phyloP scores from a whole-genome alignment of 1,140 invertebrate genomes.

The Asbolus verrucosus region DNA sequence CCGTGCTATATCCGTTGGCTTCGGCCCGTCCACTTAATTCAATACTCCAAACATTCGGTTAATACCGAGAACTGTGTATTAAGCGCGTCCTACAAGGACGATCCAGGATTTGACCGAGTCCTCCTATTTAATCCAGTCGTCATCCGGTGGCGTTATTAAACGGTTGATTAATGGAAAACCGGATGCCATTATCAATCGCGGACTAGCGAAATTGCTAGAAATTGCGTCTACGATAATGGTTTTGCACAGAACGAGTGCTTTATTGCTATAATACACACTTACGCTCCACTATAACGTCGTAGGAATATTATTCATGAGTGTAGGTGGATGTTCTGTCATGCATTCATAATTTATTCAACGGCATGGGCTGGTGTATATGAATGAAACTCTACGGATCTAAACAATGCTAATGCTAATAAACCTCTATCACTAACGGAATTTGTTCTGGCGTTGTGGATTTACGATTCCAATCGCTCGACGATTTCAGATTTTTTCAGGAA shows the following conservation, averaged over 20 bases:
- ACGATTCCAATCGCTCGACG: not conserved
- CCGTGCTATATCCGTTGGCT: not conserved
- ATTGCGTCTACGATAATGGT: too few relatives aligned
- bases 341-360: constrained; percentile 18
- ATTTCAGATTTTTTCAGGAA: constrained; percentile 3
- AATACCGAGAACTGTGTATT: constrained; percentile 4
- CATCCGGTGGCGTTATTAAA: not conserved
- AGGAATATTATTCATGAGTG: constrained; percentile 19
- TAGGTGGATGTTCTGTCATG: constrained; percentile 28
- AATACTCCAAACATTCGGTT: not conserved
- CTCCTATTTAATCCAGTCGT: not conserved
- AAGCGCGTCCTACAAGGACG: not conserved
- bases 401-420: constrained; percentile 24
- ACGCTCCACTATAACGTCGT: not conserved
- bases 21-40: constrained; percentile 4
- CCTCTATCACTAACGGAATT: constrained; percentile 19
- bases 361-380: constrained; percentile 19
- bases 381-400: constrained; percentile 16
- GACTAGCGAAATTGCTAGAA: too few relatives aligned
- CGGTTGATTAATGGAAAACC: not conserved
- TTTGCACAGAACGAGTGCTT: not conserved
- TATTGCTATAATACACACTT: not conserved
- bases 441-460: not conserved
- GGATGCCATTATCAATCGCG: not conserved
- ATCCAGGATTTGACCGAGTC: not conserved